phyloP scores from a whole-genome alignment of 1,140 invertebrate species.

The Aphaenogaster ashmeadi region DNA sequence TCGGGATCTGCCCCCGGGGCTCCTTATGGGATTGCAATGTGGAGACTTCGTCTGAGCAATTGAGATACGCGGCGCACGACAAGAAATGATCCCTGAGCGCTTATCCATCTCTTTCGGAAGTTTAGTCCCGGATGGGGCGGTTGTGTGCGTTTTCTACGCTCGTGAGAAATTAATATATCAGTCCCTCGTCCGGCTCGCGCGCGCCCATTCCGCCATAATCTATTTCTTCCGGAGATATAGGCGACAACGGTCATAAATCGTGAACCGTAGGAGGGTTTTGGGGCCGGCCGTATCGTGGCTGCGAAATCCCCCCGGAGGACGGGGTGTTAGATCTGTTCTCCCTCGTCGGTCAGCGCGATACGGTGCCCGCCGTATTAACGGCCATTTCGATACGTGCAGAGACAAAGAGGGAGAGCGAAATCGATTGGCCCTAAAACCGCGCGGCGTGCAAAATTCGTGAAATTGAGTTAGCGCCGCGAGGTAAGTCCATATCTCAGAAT shows the following conservation, averaged over 20 bases:
- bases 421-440: constrained; percentile 2
- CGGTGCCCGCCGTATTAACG: constrained; percentile 31
- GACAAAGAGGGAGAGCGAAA: constrained; percentile 9
- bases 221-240: constrained; percentile 63
- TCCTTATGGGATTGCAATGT: background rate
- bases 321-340: constrained; percentile 33
- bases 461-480: constrained; percentile 9
- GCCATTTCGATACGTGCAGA: constrained; percentile 19
- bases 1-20: background rate
- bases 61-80: constrained; percentile 30
- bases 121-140: background rate
- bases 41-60: background rate
- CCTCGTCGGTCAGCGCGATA: constrained; percentile 19
- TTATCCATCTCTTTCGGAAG: constrained; percentile 30
- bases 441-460: background rate
- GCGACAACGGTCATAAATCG: constrained; percentile 59
- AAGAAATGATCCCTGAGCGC: constrained; percentile 30
- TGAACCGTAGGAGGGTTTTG: constrained; percentile 54
- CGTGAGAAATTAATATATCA: constrained; percentile 64
- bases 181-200: constrained; percentile 5
- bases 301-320: constrained; percentile 40
- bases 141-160: constrained; percentile 29
- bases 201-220: constrained; percentile 45
- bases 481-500: too few species aligned
- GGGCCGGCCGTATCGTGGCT: constrained; percentile 26